A percentile compares a stretch with the other conserved stretches of the same genome.
These are phyloP conservation scores for Coptodon rendalli DNA, from an alignment of 2,113 vertebrate genomes.

Conservation along the genomic window DNA sequence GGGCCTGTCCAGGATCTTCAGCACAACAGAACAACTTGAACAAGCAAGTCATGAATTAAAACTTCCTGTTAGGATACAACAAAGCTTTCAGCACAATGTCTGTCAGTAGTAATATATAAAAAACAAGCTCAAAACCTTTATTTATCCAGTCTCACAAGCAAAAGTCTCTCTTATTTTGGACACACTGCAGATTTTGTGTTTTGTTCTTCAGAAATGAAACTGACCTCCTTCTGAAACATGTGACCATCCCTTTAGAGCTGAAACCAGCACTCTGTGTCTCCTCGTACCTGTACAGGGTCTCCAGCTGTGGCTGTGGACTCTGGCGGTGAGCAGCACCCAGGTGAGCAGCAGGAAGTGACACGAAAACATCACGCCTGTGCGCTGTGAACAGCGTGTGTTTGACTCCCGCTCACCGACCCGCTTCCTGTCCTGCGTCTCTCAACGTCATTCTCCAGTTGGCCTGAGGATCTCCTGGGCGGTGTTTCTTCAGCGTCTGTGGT, in stretches of 20 bases:
- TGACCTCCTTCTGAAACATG: background rate
- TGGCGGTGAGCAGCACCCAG: background rate
- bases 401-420: background rate
- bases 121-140: background rate
- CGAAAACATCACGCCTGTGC: slow-evolving; percentile 16
- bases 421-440: background rate
- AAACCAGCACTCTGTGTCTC: background rate
- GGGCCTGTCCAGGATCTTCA: background rate
- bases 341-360: slow-evolving; percentile 6
- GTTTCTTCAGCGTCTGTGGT: background rate
- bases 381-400: background rate
- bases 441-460: background rate
- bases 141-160: background rate
- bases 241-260: background rate
- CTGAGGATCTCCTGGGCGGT: background rate
- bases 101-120: background rate
- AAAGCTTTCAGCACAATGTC: background rate
- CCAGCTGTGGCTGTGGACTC: slow-evolving; percentile 21
- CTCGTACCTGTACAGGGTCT: slow-evolving; percentile 53
- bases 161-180: background rate
- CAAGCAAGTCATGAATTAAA: background rate
- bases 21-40: background rate
- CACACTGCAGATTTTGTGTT: background rate
- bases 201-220: background rate
- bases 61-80: background rate